A percentile compares a stretch with the other conserved stretches of the same genome.
Evolutionary conservation across 1,140 invertebrate species (phyloP).

Genomic region (Popillia japonica): DNA sequence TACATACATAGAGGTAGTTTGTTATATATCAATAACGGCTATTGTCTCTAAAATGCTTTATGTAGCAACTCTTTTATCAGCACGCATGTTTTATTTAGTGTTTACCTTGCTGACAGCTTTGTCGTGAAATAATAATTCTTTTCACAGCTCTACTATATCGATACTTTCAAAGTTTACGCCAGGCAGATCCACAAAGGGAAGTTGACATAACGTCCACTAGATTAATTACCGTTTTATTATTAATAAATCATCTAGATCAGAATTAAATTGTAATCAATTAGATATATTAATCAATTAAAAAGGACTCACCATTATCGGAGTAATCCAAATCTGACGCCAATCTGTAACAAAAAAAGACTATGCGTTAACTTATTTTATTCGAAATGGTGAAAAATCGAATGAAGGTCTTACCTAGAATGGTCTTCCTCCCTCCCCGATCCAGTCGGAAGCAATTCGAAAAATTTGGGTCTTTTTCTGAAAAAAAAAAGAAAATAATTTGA

Average conservation of each 20-base stretch:
- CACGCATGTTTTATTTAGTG: neutral
- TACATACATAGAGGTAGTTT: neutral
- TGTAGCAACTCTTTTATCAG: neutral
- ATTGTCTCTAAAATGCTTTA: constrained; percentile 1
- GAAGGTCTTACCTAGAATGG: no score
- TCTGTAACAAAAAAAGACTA: no score
- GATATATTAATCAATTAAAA: neutral
- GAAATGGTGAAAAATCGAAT: no score
- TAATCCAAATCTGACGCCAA: no score
- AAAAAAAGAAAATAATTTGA: no score
- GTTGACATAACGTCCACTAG: neutral
- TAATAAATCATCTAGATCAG: neutral
- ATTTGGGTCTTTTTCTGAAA: no score
- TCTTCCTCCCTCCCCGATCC: no score
- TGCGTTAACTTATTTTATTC: no score
- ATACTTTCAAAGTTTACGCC: neutral
- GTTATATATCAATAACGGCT: neutral
- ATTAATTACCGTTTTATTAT: constrained; percentile 1
- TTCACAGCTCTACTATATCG: neutral
- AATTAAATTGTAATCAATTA: neutral
- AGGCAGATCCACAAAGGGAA: neutral
- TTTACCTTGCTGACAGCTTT: neutral
- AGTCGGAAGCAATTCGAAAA: no score
- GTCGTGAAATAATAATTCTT: neutral
- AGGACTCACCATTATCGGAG: no score